Base-by-base conservation (phyloP, 2,797 vertebrate genomes). In the Semaprochilodus insignis region DNA sequence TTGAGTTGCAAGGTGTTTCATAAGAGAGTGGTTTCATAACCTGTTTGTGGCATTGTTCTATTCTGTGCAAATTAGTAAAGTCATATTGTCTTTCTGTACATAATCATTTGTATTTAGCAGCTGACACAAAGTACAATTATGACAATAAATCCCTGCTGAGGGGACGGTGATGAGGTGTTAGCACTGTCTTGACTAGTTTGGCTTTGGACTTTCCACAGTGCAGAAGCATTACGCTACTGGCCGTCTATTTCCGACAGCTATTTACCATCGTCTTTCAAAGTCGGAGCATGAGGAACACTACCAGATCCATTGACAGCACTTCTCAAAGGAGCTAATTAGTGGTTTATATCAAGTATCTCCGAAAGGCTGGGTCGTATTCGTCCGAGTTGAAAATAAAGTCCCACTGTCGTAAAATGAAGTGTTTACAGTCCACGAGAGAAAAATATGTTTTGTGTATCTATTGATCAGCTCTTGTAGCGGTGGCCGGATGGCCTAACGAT, bases 281-380 rank as follows among this genome's bases (percentile, higher is more conserved):
- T 65, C 21, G 59, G 27, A 57, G 51, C 54, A 70, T 75, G 66
- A 83, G 60, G 83, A 81, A 69, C 74, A 17, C 25, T 69, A 66
- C n/a, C 57, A 55, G 25, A 63, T 85, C 6, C 0, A 40, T 51
- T 80, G 72, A 86, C 62, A 17, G 23, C 11, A 40, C 59, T 55
- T 80, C 82, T 83, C 83, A 73, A 77, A 83, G 72, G 80, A 74
- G 69, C 52, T 80, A 80, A 83, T 83, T 85, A 85, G 78, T 16
- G 57, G 78, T 76, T 79, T 75, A 78, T 81, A 70, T 81, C 69
- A 74, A 80, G 51, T 70, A 63, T 70, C 44, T 62, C 25, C 60
- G 70, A 82, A 73, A 15, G 34, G 25, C 19, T 15, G 21, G 78
- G 31, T 76, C 78, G 65, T 11, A 66, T 52, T 77, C 31, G 31